Base-by-base conservation (phyloP, 2,888 invertebrate genomes). In the Caenorhabditis sp. region DNA sequence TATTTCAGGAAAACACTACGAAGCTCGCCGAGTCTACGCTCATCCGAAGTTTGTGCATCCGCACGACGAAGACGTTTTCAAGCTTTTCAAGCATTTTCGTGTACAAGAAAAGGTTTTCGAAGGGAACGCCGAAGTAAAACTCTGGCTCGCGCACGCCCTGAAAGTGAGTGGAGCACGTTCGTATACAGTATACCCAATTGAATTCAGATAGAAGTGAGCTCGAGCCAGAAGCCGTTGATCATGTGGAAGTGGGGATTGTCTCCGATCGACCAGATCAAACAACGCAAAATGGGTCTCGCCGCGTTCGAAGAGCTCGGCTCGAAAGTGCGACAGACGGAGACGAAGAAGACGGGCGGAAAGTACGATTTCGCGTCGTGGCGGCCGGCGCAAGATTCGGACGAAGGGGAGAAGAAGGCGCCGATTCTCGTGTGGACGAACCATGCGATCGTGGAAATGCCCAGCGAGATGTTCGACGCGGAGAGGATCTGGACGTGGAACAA, bases 21-120 rank as follows among this genome's bases (percentile, higher is more conserved):
- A 52, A 37, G 43, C 52, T 3, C 43, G 70, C 20, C 30, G 70
- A 9, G 52, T 70, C 3, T 70, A 70, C 17, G 52, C 59, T 5
- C 56, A 70, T 59, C 70, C 59, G 27, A 59, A 59, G 37, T 70
- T 37, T 24, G 59, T 59, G 26, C 39, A 59, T 41, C 59, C 70
- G 6, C 70, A 61, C 26, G 46, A 53, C 4, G 22, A 50, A 26
- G n/a, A 6, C 11, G n/a, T 26, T 3, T 41, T 68, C n/a, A 15
- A 68, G 58, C 52, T 32, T 30, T 46, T 68, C 24, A 46, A 66
- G 3, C 17, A 20, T 15, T 76, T 76, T 45, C 55, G 62, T 24
- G 76, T 70, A 7, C 63, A 76, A n/a, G 63, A 70, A 20, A 76
- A 76, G 22, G 50, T 76, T 7, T 76, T 50, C 17, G 75, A 75